These are phyloP conservation scores for Buceros bicornis DNA, from an alignment of 2,797 vertebrate genomes.

Conservation along the genomic window DNA sequence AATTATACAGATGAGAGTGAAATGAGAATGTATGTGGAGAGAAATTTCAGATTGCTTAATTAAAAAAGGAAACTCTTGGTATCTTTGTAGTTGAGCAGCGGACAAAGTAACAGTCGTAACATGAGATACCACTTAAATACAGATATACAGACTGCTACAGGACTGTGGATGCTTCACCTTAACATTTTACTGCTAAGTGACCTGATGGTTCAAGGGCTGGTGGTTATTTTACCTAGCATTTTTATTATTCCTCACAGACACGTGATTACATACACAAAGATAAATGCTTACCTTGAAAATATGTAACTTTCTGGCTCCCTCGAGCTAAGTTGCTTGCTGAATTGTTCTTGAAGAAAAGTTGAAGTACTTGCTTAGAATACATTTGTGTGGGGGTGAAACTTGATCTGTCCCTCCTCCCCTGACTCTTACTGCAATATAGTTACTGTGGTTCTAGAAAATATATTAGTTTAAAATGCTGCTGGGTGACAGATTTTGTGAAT, in stretches of 20 bases:
- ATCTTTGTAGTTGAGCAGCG: not conserved
- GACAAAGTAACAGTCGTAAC: not conserved
- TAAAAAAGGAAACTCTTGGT: not conserved
- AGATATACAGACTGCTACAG: not conserved
- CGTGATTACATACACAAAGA: not conserved
- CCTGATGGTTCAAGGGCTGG: constrained; percentile 6
- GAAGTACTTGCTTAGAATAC: constrained; percentile 3
- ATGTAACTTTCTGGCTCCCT: constrained; percentile 11
- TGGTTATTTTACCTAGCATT: not conserved
- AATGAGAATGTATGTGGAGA: not conserved
- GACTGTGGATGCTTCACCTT: not conserved
- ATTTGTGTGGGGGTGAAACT: not conserved
- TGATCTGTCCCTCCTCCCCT: not conserved
- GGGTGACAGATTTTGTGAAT: constrained; percentile 54
- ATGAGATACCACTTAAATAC: not conserved
- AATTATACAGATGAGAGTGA: not conserved
- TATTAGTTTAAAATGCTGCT: constrained; percentile 62
- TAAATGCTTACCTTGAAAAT: constrained; percentile 20
- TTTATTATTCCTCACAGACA: not conserved
- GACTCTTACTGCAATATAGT: constrained; percentile 56
- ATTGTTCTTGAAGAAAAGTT: constrained; percentile 43
- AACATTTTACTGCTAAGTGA: not conserved
- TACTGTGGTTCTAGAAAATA: constrained; percentile 52
- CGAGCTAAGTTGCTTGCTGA: constrained; percentile 23
- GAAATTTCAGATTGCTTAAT: constrained; percentile 9